Conservation (phyloP, 2,888 invertebrate genomes). For the Hypolimnas misippus region DNA sequence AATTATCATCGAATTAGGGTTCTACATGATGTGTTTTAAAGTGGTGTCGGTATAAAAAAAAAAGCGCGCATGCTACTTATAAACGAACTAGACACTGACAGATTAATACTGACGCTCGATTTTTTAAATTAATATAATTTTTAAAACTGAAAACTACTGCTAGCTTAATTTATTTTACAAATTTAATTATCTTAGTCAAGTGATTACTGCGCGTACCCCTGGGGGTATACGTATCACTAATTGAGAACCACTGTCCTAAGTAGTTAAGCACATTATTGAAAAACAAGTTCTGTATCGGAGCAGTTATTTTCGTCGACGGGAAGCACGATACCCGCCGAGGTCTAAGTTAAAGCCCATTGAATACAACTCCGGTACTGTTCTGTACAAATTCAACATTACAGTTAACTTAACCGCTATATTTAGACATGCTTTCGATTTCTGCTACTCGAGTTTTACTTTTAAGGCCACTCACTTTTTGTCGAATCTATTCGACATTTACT, state of each 20-base stretch:
- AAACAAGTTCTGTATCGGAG: background rate
- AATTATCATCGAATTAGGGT: too few species aligned
- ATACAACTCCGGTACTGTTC: conserved; percentile 1
- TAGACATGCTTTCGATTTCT: conserved; percentile 48
- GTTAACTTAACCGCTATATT: conserved; percentile 41
- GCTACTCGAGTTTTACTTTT: conserved; percentile 35
- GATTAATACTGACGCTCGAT: too few species aligned
- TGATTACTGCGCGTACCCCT: too few species aligned
- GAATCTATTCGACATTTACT: conserved; percentile 20
- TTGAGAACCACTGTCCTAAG: background rate
- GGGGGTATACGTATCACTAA: too few species aligned
- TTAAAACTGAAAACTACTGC: too few species aligned
- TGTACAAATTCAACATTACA: conserved; percentile 29
- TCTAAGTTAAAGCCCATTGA: background rate
- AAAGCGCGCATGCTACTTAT: too few species aligned
- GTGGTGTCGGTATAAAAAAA: too few species aligned
- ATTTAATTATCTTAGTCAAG: too few species aligned
- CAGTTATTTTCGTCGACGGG: conserved; percentile 4
- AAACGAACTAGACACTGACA: too few species aligned
- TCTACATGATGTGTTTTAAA: too few species aligned
- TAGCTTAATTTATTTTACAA: too few species aligned
- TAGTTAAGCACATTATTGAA: background rate
- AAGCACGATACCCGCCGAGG: background rate
- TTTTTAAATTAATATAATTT: too few species aligned
- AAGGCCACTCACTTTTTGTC: conserved; percentile 39